Conservation (phyloP, 2,888 invertebrate species). For the Dicranocentrus wangi region DNA sequence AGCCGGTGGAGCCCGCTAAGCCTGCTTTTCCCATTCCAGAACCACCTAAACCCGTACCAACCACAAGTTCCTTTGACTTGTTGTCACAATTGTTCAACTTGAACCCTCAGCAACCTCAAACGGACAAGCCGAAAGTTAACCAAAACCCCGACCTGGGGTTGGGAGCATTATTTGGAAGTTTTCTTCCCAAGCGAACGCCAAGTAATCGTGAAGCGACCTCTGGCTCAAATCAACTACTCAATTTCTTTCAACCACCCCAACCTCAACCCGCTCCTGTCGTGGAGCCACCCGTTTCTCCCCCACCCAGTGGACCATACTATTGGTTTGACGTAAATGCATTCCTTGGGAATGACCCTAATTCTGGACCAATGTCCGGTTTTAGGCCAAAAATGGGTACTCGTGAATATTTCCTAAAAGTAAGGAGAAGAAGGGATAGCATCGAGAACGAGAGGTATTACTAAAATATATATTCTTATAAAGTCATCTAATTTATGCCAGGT, state of each 20-base stretch:
- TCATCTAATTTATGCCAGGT: constrained; percentile 42
- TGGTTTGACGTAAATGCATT: constrained; percentile 71
- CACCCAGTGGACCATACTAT: constrained; percentile 69
- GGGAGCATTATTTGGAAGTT: constrained; percentile 22
- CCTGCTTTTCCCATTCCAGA: background rate
- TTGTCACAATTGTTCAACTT: constrained; percentile 66
- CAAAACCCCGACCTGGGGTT: background rate
- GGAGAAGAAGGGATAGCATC: constrained; percentile 31
- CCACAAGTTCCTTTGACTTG: constrained; percentile 64
- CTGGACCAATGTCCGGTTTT: constrained; percentile 66
- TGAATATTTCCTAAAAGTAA: constrained; percentile 45
- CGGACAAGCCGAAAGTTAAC: constrained; percentile 4
- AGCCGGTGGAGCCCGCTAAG: background rate
- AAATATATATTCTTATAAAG: constrained; percentile 5
- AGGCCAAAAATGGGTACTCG: constrained; percentile 70
- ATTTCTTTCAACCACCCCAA: constrained; percentile 54
- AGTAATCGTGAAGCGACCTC: constrained; percentile 76
- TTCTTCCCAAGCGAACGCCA: constrained; percentile 26
- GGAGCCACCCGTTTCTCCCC: constrained; percentile 52
- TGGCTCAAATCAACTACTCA: constrained; percentile 79
- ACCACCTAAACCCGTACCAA: constrained; percentile 49
- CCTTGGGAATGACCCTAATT: constrained; percentile 65
- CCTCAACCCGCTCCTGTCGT: constrained; percentile 6
- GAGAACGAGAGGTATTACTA: constrained; percentile 28
- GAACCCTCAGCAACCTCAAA: constrained; percentile 7